phyloP scores from a whole-genome alignment of 64 coral and sea anemone genomes.

The Catalaphyllia jardinei region DNA sequence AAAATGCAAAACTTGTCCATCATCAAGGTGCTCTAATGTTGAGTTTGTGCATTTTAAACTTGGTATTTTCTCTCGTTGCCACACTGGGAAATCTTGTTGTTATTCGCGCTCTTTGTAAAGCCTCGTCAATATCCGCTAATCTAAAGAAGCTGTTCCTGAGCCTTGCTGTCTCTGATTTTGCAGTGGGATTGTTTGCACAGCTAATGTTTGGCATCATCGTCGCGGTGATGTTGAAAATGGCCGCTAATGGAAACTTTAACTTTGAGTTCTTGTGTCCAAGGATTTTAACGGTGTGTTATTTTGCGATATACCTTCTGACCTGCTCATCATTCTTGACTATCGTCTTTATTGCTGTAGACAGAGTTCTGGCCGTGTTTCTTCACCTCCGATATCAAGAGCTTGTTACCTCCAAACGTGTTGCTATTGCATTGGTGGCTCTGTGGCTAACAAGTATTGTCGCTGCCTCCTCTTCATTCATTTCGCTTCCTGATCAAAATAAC shows the following conservation, averaged over 20 bases:
- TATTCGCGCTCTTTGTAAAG: slow-evolving; percentile 12
- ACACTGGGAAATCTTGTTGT: slow-evolving; percentile 10
- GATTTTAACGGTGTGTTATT: not conserved
- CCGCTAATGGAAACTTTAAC: not conserved
- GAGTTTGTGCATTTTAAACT: not conserved
- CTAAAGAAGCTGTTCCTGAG: slow-evolving; percentile 19
- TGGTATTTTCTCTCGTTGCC: not conserved
- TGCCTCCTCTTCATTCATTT: not conserved
- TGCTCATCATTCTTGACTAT: slow-evolving; percentile 30
- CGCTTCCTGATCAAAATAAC: not conserved
- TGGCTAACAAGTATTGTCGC: not conserved
- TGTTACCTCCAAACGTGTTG: slow-evolving; percentile 23
- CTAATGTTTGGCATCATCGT: slow-evolving; percentile 5
- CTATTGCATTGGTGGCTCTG: not conserved
- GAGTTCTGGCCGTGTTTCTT: slow-evolving; percentile 31
- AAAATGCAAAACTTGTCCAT: not conserved
- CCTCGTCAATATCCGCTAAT: not conserved
- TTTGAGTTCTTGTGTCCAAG: not conserved
- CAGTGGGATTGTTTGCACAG: slow-evolving; percentile 26
- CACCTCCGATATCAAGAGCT: slow-evolving; percentile 51
- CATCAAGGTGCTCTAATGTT: not conserved
- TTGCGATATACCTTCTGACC: not conserved
- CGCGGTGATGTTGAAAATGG: not conserved
- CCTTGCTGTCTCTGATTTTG: slow-evolving; percentile 45
- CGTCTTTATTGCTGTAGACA: slow-evolving; percentile 8